These are phyloP conservation scores for Acanthurus lineatus DNA, from an alignment of 2,797 vertebrate species.

Conservation along the genomic window DNA sequence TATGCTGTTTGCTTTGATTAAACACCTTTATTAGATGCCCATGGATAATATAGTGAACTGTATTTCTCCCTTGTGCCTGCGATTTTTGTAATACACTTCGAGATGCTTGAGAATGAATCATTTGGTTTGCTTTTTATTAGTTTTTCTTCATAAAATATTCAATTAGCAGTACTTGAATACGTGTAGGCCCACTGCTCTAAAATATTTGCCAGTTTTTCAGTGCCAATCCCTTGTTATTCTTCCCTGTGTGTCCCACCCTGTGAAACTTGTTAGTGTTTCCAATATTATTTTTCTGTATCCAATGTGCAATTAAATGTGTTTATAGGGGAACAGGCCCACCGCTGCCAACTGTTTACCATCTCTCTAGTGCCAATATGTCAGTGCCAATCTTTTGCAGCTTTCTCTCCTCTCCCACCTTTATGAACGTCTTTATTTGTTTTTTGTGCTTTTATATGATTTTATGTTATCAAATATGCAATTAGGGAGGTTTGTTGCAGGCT, in stretches of 20 bases:
- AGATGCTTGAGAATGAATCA: slow-evolving; percentile 13
- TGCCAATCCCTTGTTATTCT: slow-evolving; percentile 6
- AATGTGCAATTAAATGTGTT: slow-evolving; percentile 48
- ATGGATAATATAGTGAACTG: slow-evolving; percentile 3
- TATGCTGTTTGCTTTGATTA: slow-evolving; percentile 45
- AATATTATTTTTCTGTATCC: slow-evolving; percentile 37
- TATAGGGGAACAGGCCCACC: slow-evolving; percentile 1
- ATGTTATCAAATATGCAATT: slow-evolving; percentile 63
- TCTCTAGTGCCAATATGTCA: slow-evolving; percentile 34
- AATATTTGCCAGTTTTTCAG: slow-evolving; percentile 30
- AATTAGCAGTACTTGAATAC: slow-evolving; percentile 32
- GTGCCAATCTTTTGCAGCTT: slow-evolving; percentile 45
- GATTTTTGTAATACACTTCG: slow-evolving; percentile 22
- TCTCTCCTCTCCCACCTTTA: slow-evolving; percentile 24
- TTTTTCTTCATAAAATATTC: slow-evolving; percentile 40
- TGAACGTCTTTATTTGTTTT: slow-evolving; percentile 45
- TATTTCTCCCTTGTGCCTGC: not conserved
- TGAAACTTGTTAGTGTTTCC: slow-evolving; percentile 22
- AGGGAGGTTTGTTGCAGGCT: slow-evolving; percentile 48
- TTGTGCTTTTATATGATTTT: slow-evolving; percentile 45
- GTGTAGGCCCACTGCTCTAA: slow-evolving; percentile 3
- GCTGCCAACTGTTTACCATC: slow-evolving; percentile 50
- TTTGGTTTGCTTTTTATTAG: slow-evolving; percentile 30
- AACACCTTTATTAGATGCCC: slow-evolving; percentile 37
- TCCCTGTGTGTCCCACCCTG: slow-evolving; percentile 8